Evolutionary conservation across 2,888 invertebrate species (phyloP).

Genomic region (Andrena minutula): DNA sequence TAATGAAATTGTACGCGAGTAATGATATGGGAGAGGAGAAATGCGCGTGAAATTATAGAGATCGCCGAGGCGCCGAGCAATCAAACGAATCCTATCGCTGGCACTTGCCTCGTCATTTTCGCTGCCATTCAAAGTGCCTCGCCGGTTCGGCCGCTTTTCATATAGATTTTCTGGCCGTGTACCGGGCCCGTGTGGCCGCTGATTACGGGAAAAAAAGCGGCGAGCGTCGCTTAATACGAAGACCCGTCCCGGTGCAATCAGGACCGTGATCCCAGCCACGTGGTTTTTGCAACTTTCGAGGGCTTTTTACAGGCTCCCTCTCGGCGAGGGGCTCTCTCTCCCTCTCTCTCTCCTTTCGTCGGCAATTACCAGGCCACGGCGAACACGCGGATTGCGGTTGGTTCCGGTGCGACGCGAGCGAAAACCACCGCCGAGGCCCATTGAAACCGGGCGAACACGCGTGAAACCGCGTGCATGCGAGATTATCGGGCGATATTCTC

Average conservation of each 20-base stretch:
- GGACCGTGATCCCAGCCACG: conserved; percentile 29
- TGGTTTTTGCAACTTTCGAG: conserved; percentile 50
- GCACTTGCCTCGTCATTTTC: no score
- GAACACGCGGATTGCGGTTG: conserved; percentile 49
- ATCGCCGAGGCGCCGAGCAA: no score
- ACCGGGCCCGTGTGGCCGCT: background rate
- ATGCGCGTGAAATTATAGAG: no score
- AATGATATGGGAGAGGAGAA: no score
- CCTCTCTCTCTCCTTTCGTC: conserved; percentile 50
- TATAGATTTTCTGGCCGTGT: background rate
- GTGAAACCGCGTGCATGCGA: conserved; percentile 59
- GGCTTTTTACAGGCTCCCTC: conserved; percentile 53
- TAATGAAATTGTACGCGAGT: no score
- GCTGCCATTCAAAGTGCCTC: conserved; percentile 7
- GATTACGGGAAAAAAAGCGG: conserved; percentile 33
- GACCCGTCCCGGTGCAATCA: conserved; percentile 35
- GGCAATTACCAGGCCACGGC: conserved; percentile 46
- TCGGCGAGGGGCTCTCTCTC: conserved; percentile 31
- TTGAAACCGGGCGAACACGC: conserved; percentile 43
- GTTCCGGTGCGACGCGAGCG: conserved; percentile 36
- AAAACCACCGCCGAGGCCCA: conserved; percentile 28
- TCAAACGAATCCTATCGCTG: no score
- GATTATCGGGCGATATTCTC: conserved; percentile 59
- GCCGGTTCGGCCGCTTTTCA: background rate
- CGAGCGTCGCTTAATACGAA: conserved; percentile 44